Conservation (phyloP, 2,888 invertebrate genomes). For the Tyria jacobaeae region DNA sequence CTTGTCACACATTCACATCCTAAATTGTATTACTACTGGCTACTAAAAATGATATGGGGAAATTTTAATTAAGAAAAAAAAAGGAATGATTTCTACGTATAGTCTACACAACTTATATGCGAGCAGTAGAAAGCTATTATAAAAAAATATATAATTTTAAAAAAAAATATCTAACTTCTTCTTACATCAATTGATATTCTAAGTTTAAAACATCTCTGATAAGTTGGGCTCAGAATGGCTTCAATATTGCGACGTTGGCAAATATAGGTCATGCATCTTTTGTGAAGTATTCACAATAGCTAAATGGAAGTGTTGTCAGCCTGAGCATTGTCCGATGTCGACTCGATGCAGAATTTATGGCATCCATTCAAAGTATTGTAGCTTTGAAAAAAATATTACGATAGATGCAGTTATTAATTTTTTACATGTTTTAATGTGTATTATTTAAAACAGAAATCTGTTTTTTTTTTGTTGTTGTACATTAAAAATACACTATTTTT, state of each 20-base stretch:
- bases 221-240: slow-evolving; percentile 41
- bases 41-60: too few species aligned
- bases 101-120: too few species aligned
- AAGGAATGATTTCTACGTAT: too few species aligned
- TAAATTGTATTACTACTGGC: too few species aligned
- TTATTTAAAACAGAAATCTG: too few species aligned
- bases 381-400: slow-evolving; percentile 62
- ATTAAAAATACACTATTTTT: too few species aligned
- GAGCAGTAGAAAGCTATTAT: too few species aligned
- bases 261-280: slow-evolving; percentile 47
- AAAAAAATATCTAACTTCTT: too few species aligned
- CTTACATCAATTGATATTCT: background rate
- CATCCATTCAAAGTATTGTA: slow-evolving; percentile 64
- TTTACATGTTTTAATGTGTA: slow-evolving; percentile 2
- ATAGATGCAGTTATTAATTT: slow-evolving; percentile 25
- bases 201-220: slow-evolving; percentile 23
- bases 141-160: too few species aligned
- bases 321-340: slow-evolving; percentile 72
- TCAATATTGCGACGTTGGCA: slow-evolving; percentile 41
- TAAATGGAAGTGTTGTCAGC: slow-evolving; percentile 73
- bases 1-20: too few species aligned
- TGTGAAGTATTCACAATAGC: slow-evolving; percentile 63
- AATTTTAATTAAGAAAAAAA: too few species aligned
- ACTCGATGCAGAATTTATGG: slow-evolving; percentile 75
- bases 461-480: too few species aligned